These are phyloP conservation scores for Rhinopomastus cyanomelas DNA, from an alignment of 2,113 vertebrate genomes.

Conservation along the genomic window DNA sequence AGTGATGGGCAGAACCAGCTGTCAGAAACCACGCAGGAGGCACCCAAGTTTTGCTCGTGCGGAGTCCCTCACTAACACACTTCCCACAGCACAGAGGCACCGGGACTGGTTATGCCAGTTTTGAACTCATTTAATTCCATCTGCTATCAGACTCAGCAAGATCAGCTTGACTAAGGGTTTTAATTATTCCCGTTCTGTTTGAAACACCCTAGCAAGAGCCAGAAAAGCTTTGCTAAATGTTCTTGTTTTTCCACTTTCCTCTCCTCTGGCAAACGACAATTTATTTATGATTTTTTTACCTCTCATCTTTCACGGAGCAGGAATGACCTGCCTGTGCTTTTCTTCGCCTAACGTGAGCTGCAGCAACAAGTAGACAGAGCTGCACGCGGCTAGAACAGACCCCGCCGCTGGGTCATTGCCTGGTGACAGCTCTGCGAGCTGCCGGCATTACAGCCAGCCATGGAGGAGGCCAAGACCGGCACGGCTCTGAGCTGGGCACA, in stretches of 20 bases:
- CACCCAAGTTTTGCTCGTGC: not conserved
- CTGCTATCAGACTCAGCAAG: not conserved
- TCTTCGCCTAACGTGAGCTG: not conserved
- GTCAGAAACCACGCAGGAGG: not conserved
- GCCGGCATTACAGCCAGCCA: not conserved
- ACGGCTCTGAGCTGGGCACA: not conserved
- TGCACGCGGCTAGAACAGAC: not conserved
- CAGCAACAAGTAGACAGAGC: not conserved
- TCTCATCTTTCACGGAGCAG: not conserved
- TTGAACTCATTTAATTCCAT: not conserved
- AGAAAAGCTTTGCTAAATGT: not conserved
- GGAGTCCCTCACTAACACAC: not conserved
- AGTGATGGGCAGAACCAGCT: accelerated
- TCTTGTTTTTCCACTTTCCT: not conserved
- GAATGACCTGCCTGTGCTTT: not conserved
- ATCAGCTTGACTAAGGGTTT: not conserved
- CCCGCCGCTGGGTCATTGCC: no score
- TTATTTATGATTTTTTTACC: not conserved
- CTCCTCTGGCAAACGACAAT: not conserved
- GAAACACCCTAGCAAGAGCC: not conserved
- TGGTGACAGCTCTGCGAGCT: not conserved
- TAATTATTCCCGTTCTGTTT: not conserved
- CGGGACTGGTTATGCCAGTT: not conserved
- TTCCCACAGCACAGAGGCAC: not conserved
- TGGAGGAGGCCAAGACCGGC: not conserved